These are phyloP conservation scores for Limonius californicus DNA, from an alignment of 1,140 invertebrate genomes.

Conservation along the genomic window DNA sequence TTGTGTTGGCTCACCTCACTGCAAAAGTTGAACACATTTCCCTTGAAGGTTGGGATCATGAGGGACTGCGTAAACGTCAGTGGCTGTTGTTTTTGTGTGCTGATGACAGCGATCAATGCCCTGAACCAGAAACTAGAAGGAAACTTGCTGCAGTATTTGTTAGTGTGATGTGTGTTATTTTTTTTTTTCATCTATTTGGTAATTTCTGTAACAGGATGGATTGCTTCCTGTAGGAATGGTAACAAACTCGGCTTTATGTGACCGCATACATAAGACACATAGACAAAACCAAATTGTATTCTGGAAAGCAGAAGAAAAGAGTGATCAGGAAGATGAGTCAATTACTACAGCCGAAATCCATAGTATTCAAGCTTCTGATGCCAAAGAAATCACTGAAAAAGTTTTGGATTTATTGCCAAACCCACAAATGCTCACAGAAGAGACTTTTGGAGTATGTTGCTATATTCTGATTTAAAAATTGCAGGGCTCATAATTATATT, in stretches of 20 bases:
- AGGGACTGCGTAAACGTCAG: slow-evolving; percentile 34
- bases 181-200: neutral
- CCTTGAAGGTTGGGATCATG: slow-evolving; percentile 39
- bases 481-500: slow-evolving; percentile 4
- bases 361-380: slow-evolving; percentile 46
- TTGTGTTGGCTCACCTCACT: slow-evolving; percentile 47
- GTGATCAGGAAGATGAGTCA: slow-evolving; percentile 42
- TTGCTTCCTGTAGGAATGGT: slow-evolving; percentile 56
- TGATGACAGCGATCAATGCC: slow-evolving; percentile 51
- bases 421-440: slow-evolving; percentile 49
- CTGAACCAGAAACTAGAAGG: slow-evolving; percentile 50
- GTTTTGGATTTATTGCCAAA: slow-evolving; percentile 56
- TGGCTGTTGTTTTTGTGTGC: slow-evolving; percentile 51
- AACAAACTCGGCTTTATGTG: slow-evolving; percentile 48
- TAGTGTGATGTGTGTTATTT: neutral
- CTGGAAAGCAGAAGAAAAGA: slow-evolving; percentile 45
- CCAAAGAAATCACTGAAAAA: slow-evolving; percentile 53
- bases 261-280: slow-evolving; percentile 44
- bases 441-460: slow-evolving; percentile 51
- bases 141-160: slow-evolving; percentile 65
- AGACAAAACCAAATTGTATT: slow-evolving; percentile 50
- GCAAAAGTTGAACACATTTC: slow-evolving; percentile 39
- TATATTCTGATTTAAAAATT: no score
- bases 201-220: slow-evolving; percentile 55
- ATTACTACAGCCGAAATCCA: slow-evolving; percentile 26